A percentile compares a stretch with the other conserved stretches of the same genome.
Conservation (phyloP, 1,140 invertebrate genomes). For the Heterodera schachtii region DNA sequence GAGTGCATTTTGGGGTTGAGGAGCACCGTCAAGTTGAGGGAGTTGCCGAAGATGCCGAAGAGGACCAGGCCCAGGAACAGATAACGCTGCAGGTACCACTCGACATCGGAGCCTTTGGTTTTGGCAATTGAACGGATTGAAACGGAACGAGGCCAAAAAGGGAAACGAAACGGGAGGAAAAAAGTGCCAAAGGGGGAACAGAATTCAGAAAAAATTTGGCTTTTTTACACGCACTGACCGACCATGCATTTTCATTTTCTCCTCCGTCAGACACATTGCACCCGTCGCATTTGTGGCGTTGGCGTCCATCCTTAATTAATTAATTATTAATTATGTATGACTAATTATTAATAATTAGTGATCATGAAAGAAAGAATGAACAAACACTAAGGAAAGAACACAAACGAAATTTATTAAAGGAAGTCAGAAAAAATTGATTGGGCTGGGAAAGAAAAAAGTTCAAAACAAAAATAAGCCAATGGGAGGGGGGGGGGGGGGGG, state of each 20-base stretch:
- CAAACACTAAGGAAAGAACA: no score
- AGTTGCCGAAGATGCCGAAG: constrained; percentile 63
- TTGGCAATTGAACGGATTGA: background rate
- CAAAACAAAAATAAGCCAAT: no score
- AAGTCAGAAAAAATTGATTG: no score
- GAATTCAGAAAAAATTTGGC: background rate
- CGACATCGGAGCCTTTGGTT: constrained; percentile 47
- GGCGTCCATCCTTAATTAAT: background rate
- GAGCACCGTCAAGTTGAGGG: constrained; percentile 60
- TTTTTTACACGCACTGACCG: constrained; percentile 6
- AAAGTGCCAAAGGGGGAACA: background rate
- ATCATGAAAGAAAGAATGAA: background rate
- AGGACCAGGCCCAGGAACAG: constrained; percentile 58
- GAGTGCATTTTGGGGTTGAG: constrained; percentile 59
- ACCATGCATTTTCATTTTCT: constrained; percentile 29
- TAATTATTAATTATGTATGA: background rate
- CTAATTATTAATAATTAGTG: background rate
- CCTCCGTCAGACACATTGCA: constrained; percentile 14
- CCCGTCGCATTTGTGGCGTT: background rate
- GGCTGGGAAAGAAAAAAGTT: no score
- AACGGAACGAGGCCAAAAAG: background rate
- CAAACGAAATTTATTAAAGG: no score
- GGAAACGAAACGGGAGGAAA: background rate
- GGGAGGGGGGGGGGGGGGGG: no score
- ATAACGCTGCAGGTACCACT: constrained; percentile 61